Base-by-base conservation (phyloP, 1,140 invertebrate species). In the Drosophila triauraria region DNA sequence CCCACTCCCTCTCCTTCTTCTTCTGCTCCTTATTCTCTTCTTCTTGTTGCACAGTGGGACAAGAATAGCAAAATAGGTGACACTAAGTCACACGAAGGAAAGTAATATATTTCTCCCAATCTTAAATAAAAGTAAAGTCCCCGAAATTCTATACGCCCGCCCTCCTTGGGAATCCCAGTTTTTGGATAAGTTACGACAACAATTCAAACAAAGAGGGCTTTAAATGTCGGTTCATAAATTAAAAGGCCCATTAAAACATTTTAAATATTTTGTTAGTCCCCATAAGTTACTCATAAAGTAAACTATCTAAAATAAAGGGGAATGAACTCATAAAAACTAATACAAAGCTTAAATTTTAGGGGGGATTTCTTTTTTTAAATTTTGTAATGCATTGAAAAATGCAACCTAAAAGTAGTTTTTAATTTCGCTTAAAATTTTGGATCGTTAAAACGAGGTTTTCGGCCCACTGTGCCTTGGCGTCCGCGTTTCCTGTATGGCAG, bases 401-500 rank as follows among this genome's bases (percentile, higher is more conserved):
- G 9, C 17, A 46, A 35, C 12, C 3, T 12, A 12, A 20, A 20
- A 20, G 20, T 35, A 4, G 35, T 32, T 1, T 9, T 32, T 8
- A 20, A 20, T 20, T 20, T 20, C 20, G 20, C 20, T 20, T 0
- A 8, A 35, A 10, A 12, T 10, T 32, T 2, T 8, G 30, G 32
- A 32, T 32, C 27, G 5, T 20, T 1, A 20, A 20, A 53, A 13
- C 12, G 1, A 23, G 23, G 7, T 15, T 15, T 3, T 7, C 0
- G 15, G 20, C 35, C 53, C 38, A 56, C 63, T 60, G 57, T 61
- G 23, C 38, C 48, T 78, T 78, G 70, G 60, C 67, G 67, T 85
- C 65, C 60, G 80, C 82, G 76, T 84, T 85, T 90, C 81, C 82
- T 90, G 86, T 86, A 54, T 75, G 51, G 51, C 58, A 51, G 38